Evolutionary conservation across 23 tunicate genomes (phyloP).

Genomic region (Clavelina lepadiformis): DNA sequence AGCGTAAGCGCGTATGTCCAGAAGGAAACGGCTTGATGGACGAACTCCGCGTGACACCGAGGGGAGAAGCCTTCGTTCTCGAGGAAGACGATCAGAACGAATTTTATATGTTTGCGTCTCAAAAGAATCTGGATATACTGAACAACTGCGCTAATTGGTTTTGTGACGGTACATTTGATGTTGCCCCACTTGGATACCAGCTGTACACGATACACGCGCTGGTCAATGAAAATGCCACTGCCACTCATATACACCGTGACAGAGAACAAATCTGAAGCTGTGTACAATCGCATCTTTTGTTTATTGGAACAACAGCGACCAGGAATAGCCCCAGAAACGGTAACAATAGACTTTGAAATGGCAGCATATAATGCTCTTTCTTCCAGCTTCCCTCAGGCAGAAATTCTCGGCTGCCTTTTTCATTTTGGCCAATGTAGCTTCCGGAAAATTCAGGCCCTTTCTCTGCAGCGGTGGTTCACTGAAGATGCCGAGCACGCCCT

Average conservation of each 20-base stretch:
- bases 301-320: slow-evolving; percentile 14
- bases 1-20: slow-evolving; percentile 10
- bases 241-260: slow-evolving; percentile 12
- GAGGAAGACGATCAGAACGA: no score
- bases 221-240: slow-evolving; percentile 11
- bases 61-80: slow-evolving; percentile 4
- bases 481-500: no score
- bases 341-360: slow-evolving; percentile 22
- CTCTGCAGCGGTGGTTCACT: neutral
- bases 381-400: slow-evolving; percentile 7
- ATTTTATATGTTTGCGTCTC: no score
- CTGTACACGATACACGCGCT: slow-evolving; percentile 18
- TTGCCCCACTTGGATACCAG: slow-evolving; percentile 22
- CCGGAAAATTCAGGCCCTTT: slow-evolving; percentile 17
- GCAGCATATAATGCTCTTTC: slow-evolving; percentile 17
- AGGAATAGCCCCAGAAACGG: slow-evolving; percentile 20
- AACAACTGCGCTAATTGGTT: slow-evolving; percentile 19
- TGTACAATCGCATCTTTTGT: slow-evolving; percentile 12
- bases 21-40: slow-evolving; percentile 3
- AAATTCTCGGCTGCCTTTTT: slow-evolving; percentile 14
- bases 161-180: slow-evolving; percentile 21
- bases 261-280: slow-evolving; percentile 16
- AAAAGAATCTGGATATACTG: no score
- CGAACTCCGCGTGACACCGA: slow-evolving; percentile 11
- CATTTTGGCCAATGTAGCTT: slow-evolving; percentile 12